Evolutionary conservation across 2,797 vertebrate species (phyloP).

Genomic region (Knipowitschia caucasica): DNA sequence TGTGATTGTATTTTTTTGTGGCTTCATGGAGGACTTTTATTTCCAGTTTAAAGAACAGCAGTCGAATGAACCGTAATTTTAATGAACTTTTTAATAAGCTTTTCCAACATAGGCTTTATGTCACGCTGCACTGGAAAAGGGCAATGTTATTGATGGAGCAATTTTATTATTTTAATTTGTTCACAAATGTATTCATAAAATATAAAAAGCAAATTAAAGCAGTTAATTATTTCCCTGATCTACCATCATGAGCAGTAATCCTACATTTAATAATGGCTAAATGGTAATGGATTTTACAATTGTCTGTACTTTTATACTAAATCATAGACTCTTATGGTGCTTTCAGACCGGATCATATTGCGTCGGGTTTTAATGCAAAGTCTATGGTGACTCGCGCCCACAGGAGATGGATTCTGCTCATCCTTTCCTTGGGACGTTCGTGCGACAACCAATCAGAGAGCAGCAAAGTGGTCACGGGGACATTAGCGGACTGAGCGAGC

Average conservation of each 20-base stretch:
- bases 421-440: too few relatives aligned
- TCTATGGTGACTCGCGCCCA: too few relatives aligned
- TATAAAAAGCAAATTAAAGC: neutral
- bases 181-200: neutral
- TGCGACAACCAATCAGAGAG: too few relatives aligned
- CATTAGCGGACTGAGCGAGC: too few relatives aligned
- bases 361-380: too few relatives aligned
- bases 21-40: neutral
- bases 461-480: too few relatives aligned
- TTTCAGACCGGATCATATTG: too few relatives aligned
- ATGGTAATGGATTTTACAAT: too few relatives aligned
- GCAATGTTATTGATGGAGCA: neutral
- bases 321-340: too few relatives aligned
- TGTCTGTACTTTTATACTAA: too few relatives aligned
- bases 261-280: neutral
- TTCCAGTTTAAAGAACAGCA: conserved; percentile 5
- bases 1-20: neutral
- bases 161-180: conserved; percentile 1
- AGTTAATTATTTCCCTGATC: neutral
- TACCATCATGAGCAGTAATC: neutral
- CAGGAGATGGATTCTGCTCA: too few relatives aligned
- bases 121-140: neutral
- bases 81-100: conserved; percentile 1
- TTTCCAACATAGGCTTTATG: neutral
- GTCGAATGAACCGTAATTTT: conserved; percentile 3